Conservation (phyloP, 1,140 invertebrate species). For the Bemisia tabaci region DNA sequence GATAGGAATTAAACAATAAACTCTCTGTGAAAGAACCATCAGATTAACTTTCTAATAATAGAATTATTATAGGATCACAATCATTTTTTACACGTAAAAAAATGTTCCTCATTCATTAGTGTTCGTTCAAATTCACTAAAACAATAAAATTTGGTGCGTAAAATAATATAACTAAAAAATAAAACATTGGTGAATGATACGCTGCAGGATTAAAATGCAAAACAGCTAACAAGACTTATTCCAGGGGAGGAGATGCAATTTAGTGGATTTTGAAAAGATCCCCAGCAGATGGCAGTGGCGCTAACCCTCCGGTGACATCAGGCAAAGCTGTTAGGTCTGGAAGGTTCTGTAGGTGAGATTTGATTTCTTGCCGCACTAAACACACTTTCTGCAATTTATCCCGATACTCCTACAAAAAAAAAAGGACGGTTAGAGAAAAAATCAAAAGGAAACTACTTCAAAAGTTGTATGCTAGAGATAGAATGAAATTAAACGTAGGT, state of each 20-base stretch:
- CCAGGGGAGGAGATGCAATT: not conserved
- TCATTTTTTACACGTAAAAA: not conserved
- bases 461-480: not conserved
- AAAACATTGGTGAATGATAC: not conserved
- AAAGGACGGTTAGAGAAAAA: conserved; percentile 13
- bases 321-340: conserved; percentile 83
- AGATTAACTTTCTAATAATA: not conserved
- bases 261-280: conserved; percentile 64
- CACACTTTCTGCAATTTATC: conserved; percentile 75
- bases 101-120: not conserved
- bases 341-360: conserved; percentile 81
- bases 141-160: not conserved
- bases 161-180: not conserved
- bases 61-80: not conserved
- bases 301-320: conserved; percentile 75
- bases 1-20: not conserved
- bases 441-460: not conserved
- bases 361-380: conserved; percentile 69
- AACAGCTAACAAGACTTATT: not conserved
- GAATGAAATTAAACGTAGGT: not conserved
- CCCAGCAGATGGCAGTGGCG: conserved; percentile 83
- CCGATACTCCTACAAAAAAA: conserved; percentile 60
- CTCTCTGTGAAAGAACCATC: not conserved
- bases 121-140: not conserved
- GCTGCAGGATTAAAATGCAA: not conserved